phyloP scores from a whole-genome alignment of 1,140 invertebrate species.

The Drosophila eugracilis region DNA sequence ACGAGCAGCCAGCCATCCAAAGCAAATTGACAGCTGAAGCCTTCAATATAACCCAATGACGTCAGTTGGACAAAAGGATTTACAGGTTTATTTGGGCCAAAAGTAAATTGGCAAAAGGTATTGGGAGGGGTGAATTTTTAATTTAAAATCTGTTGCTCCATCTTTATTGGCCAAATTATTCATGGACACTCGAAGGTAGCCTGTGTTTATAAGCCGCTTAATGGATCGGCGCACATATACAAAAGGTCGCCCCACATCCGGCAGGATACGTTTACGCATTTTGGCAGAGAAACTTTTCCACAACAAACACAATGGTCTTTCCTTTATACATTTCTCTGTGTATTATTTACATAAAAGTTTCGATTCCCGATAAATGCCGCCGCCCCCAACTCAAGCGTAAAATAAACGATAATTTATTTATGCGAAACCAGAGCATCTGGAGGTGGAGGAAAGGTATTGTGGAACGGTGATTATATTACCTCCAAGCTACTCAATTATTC shows the following conservation, averaged over 20 bases:
- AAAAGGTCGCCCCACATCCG: constrained; percentile 74
- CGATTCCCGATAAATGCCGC: constrained; percentile 41
- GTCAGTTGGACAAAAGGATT: constrained; percentile 38
- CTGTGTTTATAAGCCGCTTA: constrained; percentile 66
- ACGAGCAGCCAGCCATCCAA: constrained; percentile 22
- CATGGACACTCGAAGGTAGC: constrained; percentile 56
- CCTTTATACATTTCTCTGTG: constrained; percentile 1
- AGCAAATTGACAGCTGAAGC: constrained; percentile 48
- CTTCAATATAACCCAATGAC: constrained; percentile 31
- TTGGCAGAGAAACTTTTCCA: constrained; percentile 38
- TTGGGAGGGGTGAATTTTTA: constrained; percentile 28
- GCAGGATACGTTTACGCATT: constrained; percentile 31
- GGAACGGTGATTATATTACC: neutral
- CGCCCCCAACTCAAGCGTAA: constrained; percentile 12
- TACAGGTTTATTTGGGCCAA: neutral
- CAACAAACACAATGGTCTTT: neutral
- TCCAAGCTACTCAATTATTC: constrained; percentile 21
- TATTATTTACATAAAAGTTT: constrained; percentile 63
- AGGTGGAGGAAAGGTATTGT: neutral
- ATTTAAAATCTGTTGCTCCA: constrained; percentile 57
- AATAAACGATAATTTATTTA: constrained; percentile 60
- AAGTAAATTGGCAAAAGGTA: neutral
- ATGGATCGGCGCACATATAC: constrained; percentile 74
- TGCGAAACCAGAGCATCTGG: constrained; percentile 14
- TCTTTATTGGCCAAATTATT: constrained; percentile 70